phyloP scores from a whole-genome alignment of 2,888 invertebrate species.

The Brassicogethes aeneus region DNA sequence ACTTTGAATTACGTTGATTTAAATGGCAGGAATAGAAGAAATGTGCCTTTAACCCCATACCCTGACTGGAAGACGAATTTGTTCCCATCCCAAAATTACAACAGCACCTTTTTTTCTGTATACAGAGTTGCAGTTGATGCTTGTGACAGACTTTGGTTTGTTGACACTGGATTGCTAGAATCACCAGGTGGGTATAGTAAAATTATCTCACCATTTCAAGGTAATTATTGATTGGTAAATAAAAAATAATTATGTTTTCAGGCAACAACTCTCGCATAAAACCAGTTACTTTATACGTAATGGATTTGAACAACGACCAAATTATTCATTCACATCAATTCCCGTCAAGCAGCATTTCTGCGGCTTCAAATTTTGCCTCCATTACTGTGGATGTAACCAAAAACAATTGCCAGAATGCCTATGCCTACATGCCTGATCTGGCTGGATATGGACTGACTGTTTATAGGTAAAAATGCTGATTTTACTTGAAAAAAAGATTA shows the following conservation, averaged over 20 bases:
- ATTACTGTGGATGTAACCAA: slow-evolving; percentile 56
- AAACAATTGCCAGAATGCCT: slow-evolving; percentile 52
- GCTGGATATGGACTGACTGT: slow-evolving; percentile 52
- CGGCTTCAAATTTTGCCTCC: slow-evolving; percentile 52
- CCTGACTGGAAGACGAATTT: slow-evolving; percentile 52
- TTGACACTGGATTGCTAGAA: slow-evolving; percentile 67
- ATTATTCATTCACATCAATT: slow-evolving; percentile 51
- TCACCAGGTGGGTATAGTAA: slow-evolving; percentile 51
- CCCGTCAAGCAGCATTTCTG: slow-evolving; percentile 40
- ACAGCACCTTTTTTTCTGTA: slow-evolving; percentile 50
- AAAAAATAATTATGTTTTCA: slow-evolving; percentile 30
- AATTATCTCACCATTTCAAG: no score
- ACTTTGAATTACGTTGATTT: slow-evolving; percentile 41
- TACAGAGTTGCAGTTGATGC: slow-evolving; percentile 62
- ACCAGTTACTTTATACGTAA: slow-evolving; percentile 55
- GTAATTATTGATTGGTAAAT: background rate
- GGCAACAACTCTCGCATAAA: slow-evolving; percentile 44
- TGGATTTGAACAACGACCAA: slow-evolving; percentile 55
- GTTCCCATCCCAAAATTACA: slow-evolving; percentile 34
- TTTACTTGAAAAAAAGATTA: no score
- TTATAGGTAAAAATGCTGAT: slow-evolving; percentile 23
- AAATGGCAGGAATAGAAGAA: slow-evolving; percentile 32
- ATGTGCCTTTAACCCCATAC: slow-evolving; percentile 48
- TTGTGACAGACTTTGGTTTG: slow-evolving; percentile 69
- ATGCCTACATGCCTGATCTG: slow-evolving; percentile 63